Base-by-base conservation (phyloP, 2,888 invertebrate genomes). In the Coecobrya sp. region DNA sequence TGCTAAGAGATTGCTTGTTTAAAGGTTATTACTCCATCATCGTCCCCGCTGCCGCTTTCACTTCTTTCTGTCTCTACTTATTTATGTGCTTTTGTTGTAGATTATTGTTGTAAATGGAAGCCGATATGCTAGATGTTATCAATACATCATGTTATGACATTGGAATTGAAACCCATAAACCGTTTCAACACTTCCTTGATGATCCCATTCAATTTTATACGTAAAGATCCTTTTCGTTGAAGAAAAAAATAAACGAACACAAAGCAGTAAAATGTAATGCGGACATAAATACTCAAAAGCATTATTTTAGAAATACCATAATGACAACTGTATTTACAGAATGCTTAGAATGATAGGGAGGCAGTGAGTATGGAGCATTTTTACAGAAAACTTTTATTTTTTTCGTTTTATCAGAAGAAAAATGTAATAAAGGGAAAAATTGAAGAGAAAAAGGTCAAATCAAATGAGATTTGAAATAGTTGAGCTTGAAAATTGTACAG, bases 81-180 rank as follows among this genome's bases (percentile, higher is more conserved):
- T 19, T 76, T 76, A 27, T 79, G 52, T 49, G 16, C 52, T 27
- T 79, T 79, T 79, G 52, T 79, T 79, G 52, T 27, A 81, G 81
- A 30, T 81, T 52, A 81, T 81, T 79, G 49, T 49, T 79, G 49
- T 49, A 84, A 73, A 30, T 86, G 86, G 70, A 55, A 86, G 55
- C 19, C 36, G 19, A 55, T 55, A 81, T 55, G 86, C 86, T 36
- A 19, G 52, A n/a, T 55, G 7, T 86, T 86, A 86, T 70, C 86
- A 86, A 86, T 86, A 86, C 86, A 86, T 86, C 86, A 86, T 70
- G 49, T 52, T 70, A 70, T 70, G 86, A 86, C 70, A 85, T 65
- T 49, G 84, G 52, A 84, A 65, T 65, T 68, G 85, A 68, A 86
- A 49, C 86, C 70, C 52, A 55, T 86, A 70, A 86, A 86, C 86